Evolutionary conservation across 2,797 vertebrate genomes (phyloP).

Genomic region (Sphenopsis melanotis): DNA sequence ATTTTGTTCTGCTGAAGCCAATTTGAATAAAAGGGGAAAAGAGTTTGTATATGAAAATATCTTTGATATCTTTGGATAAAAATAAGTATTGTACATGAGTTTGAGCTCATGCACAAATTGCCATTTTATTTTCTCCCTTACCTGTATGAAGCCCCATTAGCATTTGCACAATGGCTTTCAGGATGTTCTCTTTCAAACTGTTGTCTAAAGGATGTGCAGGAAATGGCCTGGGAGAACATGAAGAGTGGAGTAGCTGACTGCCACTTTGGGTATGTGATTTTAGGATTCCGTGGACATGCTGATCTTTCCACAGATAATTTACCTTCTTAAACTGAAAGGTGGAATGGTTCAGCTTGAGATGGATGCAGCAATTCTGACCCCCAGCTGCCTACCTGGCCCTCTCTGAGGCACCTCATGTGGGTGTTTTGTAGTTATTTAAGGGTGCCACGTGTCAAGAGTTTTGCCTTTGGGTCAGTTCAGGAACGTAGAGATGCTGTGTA

Average conservation of each 20-base stretch:
- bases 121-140: neutral
- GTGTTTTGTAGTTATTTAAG: neutral
- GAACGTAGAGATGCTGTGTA: neutral
- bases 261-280: neutral
- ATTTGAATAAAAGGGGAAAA: slow-evolving; percentile 62
- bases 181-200: neutral
- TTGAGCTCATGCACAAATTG: neutral
- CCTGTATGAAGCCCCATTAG: neutral
- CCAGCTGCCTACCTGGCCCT: rapidly evolving
- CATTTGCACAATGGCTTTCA: neutral
- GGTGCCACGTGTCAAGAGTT: neutral
- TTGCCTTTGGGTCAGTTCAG: neutral
- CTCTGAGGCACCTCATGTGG: neutral
- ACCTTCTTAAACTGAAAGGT: neutral
- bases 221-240: neutral
- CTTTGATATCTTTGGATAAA: slow-evolving; percentile 48
- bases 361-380: neutral
- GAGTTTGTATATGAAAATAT: slow-evolving; percentile 15
- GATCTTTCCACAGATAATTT: neutral
- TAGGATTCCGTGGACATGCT: neutral
- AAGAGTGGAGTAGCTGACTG: neutral
- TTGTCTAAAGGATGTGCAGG: neutral
- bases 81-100: neutral
- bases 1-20: slow-evolving; percentile 65
- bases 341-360: neutral